Conservation (phyloP, 2,113 vertebrate genomes). For the Spheniscus mendiculus region DNA sequence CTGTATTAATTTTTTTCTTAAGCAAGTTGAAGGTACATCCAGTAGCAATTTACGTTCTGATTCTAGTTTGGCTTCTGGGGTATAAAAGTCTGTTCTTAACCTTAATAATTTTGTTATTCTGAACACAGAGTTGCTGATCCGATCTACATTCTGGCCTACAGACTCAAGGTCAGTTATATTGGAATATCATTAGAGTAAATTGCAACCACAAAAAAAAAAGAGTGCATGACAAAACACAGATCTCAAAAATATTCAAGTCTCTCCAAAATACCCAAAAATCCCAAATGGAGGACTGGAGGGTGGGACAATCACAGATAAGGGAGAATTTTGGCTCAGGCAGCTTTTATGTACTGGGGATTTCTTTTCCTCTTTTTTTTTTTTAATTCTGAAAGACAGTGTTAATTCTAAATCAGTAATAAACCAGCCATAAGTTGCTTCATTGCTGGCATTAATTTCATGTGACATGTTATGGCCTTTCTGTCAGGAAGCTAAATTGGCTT, state of each 20-base stretch:
- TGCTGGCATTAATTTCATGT: not conserved
- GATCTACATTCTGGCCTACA: not conserved
- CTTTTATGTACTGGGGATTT: not conserved
- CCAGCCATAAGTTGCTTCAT: not conserved
- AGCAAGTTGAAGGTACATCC: not conserved
- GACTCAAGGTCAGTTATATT: not conserved
- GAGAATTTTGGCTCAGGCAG: not conserved
- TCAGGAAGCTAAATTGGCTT: constrained; percentile 10
- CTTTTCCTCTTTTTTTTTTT: not conserved
- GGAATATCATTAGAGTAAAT: not conserved
- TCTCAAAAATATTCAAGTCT: not conserved
- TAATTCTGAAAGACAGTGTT: not conserved
- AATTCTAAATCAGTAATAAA: not conserved
- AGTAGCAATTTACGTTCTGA: not conserved
- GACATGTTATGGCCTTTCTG: not conserved
- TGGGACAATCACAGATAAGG: rapidly evolving
- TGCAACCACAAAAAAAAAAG: not conserved
- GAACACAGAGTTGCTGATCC: not conserved
- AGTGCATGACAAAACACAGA: not conserved
- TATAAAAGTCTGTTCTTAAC: not conserved
- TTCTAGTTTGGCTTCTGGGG: not conserved
- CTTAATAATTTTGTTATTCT: not conserved
- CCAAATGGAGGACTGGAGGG: rapidly evolving
- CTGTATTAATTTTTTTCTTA: not conserved
- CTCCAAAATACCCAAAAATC: not conserved